Conservation (phyloP, 2,888 invertebrate genomes). For the Stegophylla sp. region DNA sequence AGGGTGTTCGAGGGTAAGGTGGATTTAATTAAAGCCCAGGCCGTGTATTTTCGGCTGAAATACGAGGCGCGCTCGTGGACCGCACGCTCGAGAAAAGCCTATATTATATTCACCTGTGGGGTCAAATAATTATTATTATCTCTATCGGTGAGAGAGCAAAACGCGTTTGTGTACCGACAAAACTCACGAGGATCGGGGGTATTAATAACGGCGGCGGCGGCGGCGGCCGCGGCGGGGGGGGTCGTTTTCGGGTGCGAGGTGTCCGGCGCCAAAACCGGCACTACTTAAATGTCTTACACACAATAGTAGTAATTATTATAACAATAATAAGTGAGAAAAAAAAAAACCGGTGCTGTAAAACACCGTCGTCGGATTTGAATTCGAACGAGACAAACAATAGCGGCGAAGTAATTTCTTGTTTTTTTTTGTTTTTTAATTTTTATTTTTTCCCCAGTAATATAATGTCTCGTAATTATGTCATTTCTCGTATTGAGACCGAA, state of each 20-base stretch:
- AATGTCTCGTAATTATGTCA: no score
- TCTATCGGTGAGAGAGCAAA: neutral
- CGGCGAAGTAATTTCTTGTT: neutral
- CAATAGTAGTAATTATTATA: no score
- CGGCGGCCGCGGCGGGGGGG: no score
- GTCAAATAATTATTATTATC: conserved; percentile 5
- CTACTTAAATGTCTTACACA: no score
- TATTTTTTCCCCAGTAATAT: neutral
- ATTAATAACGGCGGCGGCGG: no score
- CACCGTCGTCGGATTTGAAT: no score
- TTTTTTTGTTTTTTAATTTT: neutral
- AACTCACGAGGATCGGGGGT: neutral
- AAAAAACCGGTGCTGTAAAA: no score
- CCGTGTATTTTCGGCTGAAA: conserved; percentile 22
- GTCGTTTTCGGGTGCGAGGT: no score
- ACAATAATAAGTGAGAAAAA: no score
- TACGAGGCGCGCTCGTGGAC: conserved; percentile 11
- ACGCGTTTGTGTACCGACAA: neutral
- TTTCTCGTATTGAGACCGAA: no score
- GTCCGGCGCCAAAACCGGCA: no score
- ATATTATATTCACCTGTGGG: conserved; percentile 25
- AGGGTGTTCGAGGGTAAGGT: neutral
- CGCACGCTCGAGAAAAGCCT: conserved; percentile 1
- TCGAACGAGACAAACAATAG: neutral
- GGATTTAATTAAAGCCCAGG: conserved; percentile 34